Conservation (phyloP, 2,797 vertebrate species). For the Anniella stebbinsi region DNA sequence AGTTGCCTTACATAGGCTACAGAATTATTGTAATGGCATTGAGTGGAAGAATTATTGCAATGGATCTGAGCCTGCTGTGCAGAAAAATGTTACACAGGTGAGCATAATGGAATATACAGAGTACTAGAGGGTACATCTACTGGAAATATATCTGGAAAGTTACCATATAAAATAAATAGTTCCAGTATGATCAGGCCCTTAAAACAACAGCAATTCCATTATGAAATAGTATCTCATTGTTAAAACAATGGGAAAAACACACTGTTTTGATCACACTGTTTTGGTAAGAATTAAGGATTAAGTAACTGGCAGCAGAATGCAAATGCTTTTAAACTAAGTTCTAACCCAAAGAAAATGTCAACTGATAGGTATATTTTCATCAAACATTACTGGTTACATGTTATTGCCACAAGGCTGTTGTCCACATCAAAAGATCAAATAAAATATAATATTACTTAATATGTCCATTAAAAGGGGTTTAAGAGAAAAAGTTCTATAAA, state of each 20-base stretch:
- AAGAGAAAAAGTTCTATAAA: not conserved
- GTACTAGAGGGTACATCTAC: conserved; percentile 47
- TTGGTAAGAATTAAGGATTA: not conserved
- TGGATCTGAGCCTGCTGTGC: conserved; percentile 17
- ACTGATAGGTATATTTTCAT: not conserved
- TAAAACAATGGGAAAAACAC: not conserved
- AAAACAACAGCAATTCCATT: conserved; percentile 33
- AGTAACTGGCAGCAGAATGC: not conserved
- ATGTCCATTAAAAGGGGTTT: not conserved
- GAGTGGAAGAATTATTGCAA: conserved; percentile 46
- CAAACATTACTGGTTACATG: not conserved
- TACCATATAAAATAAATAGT: conserved; percentile 20
- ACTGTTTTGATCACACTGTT: not conserved
- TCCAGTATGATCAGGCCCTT: conserved; percentile 9
- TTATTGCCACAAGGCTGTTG: not conserved
- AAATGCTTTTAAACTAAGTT: not conserved
- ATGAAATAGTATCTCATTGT: not conserved
- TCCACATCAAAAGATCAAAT: not conserved
- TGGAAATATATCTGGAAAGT: conserved; percentile 38
- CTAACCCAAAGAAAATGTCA: not conserved
- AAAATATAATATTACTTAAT: not conserved
- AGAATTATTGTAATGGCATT: conserved; percentile 50
- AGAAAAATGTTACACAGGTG: conserved; percentile 53
- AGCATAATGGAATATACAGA: conserved; percentile 48
- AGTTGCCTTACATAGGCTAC: conserved; percentile 50